A percentile compares a stretch with the other conserved stretches of the same genome.
phyloP scores from a whole-genome alignment of 1,140 invertebrate species.

The Drosophila sturtevanti region DNA sequence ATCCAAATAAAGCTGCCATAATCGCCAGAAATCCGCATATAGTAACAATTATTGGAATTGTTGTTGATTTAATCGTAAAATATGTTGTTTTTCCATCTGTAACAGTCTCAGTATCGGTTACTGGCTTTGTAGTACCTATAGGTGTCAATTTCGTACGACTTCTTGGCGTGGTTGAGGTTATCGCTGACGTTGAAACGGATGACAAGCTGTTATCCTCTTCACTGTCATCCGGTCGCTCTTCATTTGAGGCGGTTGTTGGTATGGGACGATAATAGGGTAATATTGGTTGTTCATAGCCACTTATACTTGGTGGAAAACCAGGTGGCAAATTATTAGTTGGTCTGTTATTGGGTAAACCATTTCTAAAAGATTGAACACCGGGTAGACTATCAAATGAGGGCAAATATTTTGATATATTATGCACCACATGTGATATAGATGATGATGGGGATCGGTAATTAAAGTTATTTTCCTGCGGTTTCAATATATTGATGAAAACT shows the following conservation, averaged over 20 bases:
- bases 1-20: conserved; percentile 83
- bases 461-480: conserved; percentile 57
- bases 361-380: conserved; percentile 67
- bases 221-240: conserved; percentile 1
- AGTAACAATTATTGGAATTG: conserved; percentile 85
- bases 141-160: conserved; percentile 70
- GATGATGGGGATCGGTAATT: conserved; percentile 57
- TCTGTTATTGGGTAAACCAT: conserved; percentile 55
- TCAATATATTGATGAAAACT: conserved; percentile 87
- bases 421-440: conserved; percentile 70
- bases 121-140: conserved; percentile 39
- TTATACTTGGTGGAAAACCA: conserved; percentile 35
- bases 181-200: neutral
- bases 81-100: conserved; percentile 36
- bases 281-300: conserved; percentile 36
- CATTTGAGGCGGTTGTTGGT: conserved; percentile 2
- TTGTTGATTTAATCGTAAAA: conserved; percentile 67
- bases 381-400: conserved; percentile 66
- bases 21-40: conserved; percentile 85
- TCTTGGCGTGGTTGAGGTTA: conserved; percentile 33
- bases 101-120: conserved; percentile 19
- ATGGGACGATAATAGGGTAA: conserved; percentile 49
- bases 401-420: conserved; percentile 73
- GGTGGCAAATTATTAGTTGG: conserved; percentile 47
- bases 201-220: neutral